phyloP scores from a whole-genome alignment of 92 coral and sea anemone species.

The Paramuricea clavata region DNA sequence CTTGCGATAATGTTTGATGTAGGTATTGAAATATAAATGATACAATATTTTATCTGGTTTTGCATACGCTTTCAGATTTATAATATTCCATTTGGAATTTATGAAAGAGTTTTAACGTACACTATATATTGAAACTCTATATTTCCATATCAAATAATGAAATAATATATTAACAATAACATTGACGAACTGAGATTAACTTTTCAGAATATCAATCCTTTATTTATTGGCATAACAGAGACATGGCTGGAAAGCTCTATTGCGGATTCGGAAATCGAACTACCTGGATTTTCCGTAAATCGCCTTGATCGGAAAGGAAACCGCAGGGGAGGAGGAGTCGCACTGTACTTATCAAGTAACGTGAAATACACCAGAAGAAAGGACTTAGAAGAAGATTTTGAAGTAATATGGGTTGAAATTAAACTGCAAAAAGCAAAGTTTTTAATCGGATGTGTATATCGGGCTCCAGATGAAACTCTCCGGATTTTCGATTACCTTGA shows the following conservation, averaged over 20 bases:
- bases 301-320: conserved; percentile 33
- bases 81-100: no score
- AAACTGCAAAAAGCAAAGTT: conserved; percentile 22
- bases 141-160: no score
- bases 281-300: conserved; percentile 55
- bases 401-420: conserved; percentile 53
- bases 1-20: no score
- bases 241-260: conserved; percentile 64
- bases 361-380: conserved; percentile 38
- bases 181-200: conserved; percentile 39
- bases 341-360: conserved; percentile 19
- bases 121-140: no score
- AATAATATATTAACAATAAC: no score
- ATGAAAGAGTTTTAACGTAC: no score
- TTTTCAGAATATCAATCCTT: conserved; percentile 24
- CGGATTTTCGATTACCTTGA: conserved; percentile 65
- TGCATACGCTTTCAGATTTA: no score
- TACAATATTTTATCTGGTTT: no score
- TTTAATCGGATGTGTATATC: conserved; percentile 55
- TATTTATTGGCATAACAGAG: conserved; percentile 58
- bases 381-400: conserved; percentile 48
- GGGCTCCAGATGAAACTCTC: conserved; percentile 62
- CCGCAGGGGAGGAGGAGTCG: conserved; percentile 52
- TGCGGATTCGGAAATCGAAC: conserved; percentile 52
- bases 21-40: no score